Base-by-base conservation (phyloP, 1,140 invertebrate genomes). In the Pseudomyrmex gracilis region DNA sequence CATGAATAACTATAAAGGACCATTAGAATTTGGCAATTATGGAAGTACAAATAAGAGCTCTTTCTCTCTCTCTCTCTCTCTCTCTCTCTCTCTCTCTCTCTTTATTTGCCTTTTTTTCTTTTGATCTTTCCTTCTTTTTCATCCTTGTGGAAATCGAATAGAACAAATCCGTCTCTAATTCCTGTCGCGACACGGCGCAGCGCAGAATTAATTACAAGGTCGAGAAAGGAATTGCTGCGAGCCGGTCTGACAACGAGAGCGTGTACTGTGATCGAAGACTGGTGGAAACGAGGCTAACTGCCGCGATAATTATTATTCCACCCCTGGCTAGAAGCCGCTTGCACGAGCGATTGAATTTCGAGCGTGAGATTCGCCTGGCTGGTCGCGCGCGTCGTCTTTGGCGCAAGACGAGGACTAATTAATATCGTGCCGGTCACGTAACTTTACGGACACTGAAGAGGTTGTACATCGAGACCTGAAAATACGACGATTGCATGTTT, bases 251-350 rank as follows among this genome's bases (percentile, higher is more conserved):
- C 68, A 55, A 61, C 68, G 78, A 73, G 78, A 73, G 78, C 24
- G 45, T 73, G 57, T 73, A 20, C 78, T 63, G 70, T 82, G 78
- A 82, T 82, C 78, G 78, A 82, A 64, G 57, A 73, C 58, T 15
- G 17, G 10, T 63, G 45, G 57, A 73, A 82, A 82, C 47, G 57
- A 70, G 78, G 78, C 73, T 82, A 82, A 82, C 78, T 82, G 68
- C 70, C 58, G 57, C 13, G 70, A 73, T 82, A 82, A 82, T 73
- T 82, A 82, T 82, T 73, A 82, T 82, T 82, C 78, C 78, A 82
- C 53, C 76, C 53, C 63, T 17, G 22, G 22, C 15, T 43, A 66
- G 47, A 22, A 34, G 64, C 64, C 43, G 53, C 53, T 34, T 60
- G 78, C 34, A 47, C 78, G 24, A 61, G 78, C 78, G 70, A 82